These are phyloP conservation scores for Boleophthalmus pectinirostris DNA, from an alignment of 2,113 vertebrate species.

Conservation along the genomic window DNA sequence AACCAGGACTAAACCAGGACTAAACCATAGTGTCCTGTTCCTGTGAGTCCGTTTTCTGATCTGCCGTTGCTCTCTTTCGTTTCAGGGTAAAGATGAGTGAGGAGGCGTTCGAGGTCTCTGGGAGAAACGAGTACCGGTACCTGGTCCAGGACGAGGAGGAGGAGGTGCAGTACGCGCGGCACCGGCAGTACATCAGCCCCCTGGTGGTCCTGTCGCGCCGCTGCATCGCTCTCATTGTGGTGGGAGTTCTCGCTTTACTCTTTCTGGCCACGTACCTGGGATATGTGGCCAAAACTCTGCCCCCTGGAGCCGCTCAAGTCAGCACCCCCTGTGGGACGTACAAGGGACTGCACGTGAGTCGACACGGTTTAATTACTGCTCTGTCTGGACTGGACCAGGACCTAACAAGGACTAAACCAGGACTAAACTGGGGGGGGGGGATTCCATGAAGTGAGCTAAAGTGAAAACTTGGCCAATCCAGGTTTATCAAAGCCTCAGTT, in stretches of 20 bases:
- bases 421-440: too few relatives aligned
- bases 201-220: conserved; percentile 68
- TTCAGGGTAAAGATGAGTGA: conserved; percentile 72
- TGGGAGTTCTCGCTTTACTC: conserved; percentile 61
- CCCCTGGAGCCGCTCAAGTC: conserved; percentile 51
- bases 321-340: conserved; percentile 58
- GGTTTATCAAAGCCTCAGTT: too few relatives aligned
- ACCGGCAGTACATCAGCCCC: conserved; percentile 70
- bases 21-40: background rate
- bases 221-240: conserved; percentile 67
- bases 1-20: too few relatives aligned
- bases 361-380: background rate
- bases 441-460: too few relatives aligned
- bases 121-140: conserved; percentile 76
- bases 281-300: conserved; percentile 73
- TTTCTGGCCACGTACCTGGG: conserved; percentile 71
- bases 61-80: background rate
- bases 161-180: conserved; percentile 66
- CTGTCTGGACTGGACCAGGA: too few relatives aligned
- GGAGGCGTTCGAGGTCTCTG: conserved; percentile 70
- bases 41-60: background rate
- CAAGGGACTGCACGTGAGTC: conserved; percentile 62
- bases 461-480: too few relatives aligned
- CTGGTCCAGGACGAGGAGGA: conserved; percentile 77
- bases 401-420: too few relatives aligned